phyloP scores from a whole-genome alignment of 2,113 vertebrate species.

The Solenodon paradoxus region DNA sequence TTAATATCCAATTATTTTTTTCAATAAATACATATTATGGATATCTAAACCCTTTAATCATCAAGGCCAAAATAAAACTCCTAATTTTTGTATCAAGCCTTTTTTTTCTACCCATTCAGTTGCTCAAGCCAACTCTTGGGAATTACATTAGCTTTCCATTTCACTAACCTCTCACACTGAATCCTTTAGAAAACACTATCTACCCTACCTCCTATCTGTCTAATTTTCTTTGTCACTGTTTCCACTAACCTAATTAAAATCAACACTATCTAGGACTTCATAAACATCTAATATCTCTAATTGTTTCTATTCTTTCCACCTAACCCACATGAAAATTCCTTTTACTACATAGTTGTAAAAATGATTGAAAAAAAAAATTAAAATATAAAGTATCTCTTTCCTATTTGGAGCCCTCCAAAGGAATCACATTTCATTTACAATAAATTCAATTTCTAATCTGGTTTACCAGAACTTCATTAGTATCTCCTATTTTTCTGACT shows the following conservation, averaged over 20 bases:
- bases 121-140: neutral
- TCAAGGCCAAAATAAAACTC: neutral
- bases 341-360: neutral
- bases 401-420: neutral
- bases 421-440: neutral
- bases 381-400: neutral
- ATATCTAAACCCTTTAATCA: neutral
- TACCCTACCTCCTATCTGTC: neutral
- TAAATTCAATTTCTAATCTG: neutral
- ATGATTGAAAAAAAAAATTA: neutral
- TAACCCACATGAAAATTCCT: neutral
- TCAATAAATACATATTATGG: no score
- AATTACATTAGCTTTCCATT: neutral
- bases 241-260: neutral
- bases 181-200: neutral
- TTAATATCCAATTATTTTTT: no score
- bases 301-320: neutral
- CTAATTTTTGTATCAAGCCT: neutral
- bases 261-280: neutral
- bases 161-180: neutral
- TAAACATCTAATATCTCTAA: neutral
- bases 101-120: neutral
- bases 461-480: neutral
- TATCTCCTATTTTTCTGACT: neutral
- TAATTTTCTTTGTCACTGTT: neutral